These are phyloP conservation scores for Muraenolepis orangiensis DNA, from an alignment of 2,797 vertebrate species.

Conservation along the genomic window DNA sequence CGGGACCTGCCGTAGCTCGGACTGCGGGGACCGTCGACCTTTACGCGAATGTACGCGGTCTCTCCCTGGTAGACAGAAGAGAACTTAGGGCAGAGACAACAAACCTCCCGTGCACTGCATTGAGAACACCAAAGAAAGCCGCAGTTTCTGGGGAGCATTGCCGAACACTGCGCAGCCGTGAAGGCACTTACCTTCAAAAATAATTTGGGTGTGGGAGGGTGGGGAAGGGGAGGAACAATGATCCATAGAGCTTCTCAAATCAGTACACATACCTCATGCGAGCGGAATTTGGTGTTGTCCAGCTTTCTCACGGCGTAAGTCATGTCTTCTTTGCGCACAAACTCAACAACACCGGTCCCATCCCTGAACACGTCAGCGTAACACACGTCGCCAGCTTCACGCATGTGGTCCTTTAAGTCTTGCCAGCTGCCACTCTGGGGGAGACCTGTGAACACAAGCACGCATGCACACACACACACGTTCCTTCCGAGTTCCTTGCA, in stretches of 20 bases:
- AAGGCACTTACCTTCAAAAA: constrained; percentile 1
- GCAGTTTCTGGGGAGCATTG: not conserved
- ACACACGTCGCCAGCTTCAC: constrained; percentile 85
- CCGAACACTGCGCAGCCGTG: not conserved
- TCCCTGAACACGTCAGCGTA: constrained; percentile 86
- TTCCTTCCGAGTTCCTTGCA: no score
- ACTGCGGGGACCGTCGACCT: constrained; percentile 87
- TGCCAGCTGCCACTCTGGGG: constrained; percentile 89
- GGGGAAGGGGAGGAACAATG: constrained; percentile 15
- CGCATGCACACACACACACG: not conserved
- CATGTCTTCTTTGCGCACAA: constrained; percentile 91
- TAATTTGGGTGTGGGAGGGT: not conserved
- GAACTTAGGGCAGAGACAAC: constrained; percentile 74
- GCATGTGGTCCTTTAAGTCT: constrained; percentile 89
- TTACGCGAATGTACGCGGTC: constrained; percentile 88
- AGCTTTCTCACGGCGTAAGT: constrained; percentile 86
- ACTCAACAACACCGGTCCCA: constrained; percentile 85
- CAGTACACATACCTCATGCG: constrained; percentile 80
- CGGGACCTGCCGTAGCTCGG: constrained; percentile 90
- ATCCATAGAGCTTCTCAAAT: constrained; percentile 61
- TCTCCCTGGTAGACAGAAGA: constrained; percentile 81
- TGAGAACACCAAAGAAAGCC: not conserved
- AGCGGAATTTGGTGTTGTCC: constrained; percentile 88
- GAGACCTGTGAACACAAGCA: constrained; percentile 67
- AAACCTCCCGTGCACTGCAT: constrained; percentile 30